Conservation (phyloP, 2,888 invertebrate genomes). For the Ectemnius cavifrons region DNA sequence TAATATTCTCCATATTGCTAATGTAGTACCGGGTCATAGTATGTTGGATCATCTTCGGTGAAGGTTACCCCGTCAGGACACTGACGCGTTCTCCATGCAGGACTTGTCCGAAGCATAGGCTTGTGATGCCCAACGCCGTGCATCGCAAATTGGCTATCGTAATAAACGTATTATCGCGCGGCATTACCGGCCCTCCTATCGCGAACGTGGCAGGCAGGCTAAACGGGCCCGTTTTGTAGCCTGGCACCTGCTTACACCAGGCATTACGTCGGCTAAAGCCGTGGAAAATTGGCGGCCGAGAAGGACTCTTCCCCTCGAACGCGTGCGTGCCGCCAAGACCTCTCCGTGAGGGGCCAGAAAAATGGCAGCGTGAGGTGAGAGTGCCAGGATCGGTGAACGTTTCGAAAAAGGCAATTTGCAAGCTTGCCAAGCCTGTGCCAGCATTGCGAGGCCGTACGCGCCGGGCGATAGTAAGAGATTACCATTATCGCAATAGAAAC, state of each 20-base stretch:
- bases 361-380: conserved; percentile 39
- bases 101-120: conserved; percentile 23
- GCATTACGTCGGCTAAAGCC: conserved; percentile 42
- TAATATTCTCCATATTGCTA: not conserved
- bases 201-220: conserved; percentile 53
- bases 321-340: conserved; percentile 25
- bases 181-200: conserved; percentile 39
- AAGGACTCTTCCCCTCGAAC: conserved; percentile 8
- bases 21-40: not conserved
- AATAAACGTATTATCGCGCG: conserved; percentile 66
- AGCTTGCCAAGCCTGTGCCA: not conserved
- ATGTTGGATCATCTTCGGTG: not conserved
- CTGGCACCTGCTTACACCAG: conserved; percentile 51
- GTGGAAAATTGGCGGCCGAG: conserved; percentile 45
- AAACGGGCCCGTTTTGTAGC: conserved; percentile 51
- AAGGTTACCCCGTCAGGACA: conserved; percentile 56
- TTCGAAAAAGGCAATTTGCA: conserved; percentile 32
- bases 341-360: conserved; percentile 28
- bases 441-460: not conserved
- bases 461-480: not conserved
- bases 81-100: conserved; percentile 37
- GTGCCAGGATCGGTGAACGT: conserved; percentile 30
- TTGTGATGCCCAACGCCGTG: conserved; percentile 16
- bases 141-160: conserved; percentile 64
- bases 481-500: conserved; percentile 1